These are phyloP conservation scores for Alfaro cultratus DNA, from an alignment of 2,797 vertebrate species.

Conservation along the genomic window DNA sequence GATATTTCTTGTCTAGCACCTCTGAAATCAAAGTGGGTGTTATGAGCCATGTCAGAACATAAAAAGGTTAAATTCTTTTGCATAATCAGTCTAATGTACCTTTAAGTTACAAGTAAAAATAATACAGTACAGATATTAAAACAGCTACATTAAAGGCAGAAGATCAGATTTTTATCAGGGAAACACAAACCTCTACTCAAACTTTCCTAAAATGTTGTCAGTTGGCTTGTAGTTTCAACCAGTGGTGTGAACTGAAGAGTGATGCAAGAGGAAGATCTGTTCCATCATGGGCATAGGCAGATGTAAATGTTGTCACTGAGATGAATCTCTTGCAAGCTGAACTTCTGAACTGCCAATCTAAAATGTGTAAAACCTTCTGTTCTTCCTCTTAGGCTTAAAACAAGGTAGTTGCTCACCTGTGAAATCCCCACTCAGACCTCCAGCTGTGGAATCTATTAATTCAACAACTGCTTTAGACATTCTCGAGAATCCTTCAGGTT, in stretches of 20 bases:
- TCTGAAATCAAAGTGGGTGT: background rate
- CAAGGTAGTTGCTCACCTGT: slow-evolving; percentile 42
- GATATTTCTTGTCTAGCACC: background rate
- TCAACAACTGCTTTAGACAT: slow-evolving; percentile 34
- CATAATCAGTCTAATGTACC: background rate
- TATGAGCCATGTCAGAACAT: background rate
- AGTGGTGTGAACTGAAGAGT: background rate
- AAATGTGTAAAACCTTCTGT: slow-evolving; percentile 25
- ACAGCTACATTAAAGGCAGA: background rate
- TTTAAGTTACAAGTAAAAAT: background rate
- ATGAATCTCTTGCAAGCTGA: background rate
- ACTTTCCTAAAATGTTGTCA: background rate
- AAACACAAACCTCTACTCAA: background rate
- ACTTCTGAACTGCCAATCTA: slow-evolving; percentile 4
- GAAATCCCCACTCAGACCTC: slow-evolving; percentile 55
- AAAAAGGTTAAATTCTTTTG: background rate
- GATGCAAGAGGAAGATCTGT: background rate
- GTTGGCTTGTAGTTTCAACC: background rate
- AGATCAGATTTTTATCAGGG: background rate
- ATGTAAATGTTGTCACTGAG: background rate
- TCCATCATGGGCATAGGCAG: background rate
- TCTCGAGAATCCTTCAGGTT: slow-evolving; percentile 53
- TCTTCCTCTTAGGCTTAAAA: slow-evolving; percentile 59
- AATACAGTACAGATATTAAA: background rate
- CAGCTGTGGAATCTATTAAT: slow-evolving; percentile 57